Conservation (phyloP, 2,797 vertebrate species). For the Micrastur ruficollis region DNA sequence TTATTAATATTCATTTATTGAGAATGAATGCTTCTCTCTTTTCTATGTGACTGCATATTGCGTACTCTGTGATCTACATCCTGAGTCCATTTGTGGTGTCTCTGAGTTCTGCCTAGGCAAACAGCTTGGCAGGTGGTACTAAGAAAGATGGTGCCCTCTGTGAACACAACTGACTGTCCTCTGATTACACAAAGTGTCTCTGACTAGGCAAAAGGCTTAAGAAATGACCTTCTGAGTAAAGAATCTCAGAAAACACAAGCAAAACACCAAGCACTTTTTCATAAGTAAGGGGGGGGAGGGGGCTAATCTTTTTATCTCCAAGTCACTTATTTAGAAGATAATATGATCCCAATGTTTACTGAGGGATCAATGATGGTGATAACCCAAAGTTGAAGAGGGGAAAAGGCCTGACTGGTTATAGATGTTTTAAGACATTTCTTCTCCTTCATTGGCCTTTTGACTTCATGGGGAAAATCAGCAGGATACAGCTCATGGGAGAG, state of each 20-base stretch:
- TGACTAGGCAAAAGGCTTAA: not conserved
- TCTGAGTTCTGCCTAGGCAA: not conserved
- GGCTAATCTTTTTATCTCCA: not conserved
- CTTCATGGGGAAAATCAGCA: not conserved
- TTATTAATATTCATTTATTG: not conserved
- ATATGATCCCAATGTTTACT: not conserved
- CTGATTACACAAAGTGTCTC: not conserved
- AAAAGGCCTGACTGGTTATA: not conserved
- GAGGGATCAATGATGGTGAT: not conserved
- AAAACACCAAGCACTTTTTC: not conserved
- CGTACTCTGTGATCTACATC: not conserved
- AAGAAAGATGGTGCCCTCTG: not conserved
- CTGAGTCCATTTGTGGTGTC: not conserved
- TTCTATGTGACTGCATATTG: not conserved
- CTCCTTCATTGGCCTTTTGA: not conserved
- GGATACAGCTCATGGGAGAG: not conserved
- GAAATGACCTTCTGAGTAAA: not conserved
- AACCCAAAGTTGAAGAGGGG: not conserved
- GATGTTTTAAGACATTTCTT: not conserved
- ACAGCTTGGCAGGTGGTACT: not conserved
- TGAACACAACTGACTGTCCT: not conserved
- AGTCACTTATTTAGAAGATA: not conserved
- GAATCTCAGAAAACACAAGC: not conserved
- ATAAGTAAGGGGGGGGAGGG: not conserved
- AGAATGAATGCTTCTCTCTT: not conserved